Evolutionary conservation across 2,888 invertebrate species (phyloP), one percentile per base, ranked within the genome.

Genomic region (Philaethria dido): DNA sequence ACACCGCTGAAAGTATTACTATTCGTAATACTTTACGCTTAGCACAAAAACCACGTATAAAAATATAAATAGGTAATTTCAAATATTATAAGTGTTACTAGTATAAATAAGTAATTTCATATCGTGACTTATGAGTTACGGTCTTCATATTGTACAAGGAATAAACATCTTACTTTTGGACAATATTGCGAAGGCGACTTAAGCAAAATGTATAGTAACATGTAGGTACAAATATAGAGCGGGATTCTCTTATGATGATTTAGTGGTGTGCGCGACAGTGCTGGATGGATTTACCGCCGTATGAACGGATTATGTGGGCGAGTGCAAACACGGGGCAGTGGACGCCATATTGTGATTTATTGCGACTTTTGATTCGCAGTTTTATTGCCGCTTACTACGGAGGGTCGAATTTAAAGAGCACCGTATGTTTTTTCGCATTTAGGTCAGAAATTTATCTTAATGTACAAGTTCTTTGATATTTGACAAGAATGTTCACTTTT

Each of bases 261-360:
- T 92, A 92, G 87, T 86, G 79, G 76, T 78, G 86, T 80, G 77
- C 86, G 86, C 88, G 88, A 89, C 91, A 88, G 81, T 82, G 84
- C 75, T 82, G 86, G 92, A 92, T 90, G 92, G 91, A 92, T 92
- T 92, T 92, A 92, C 90, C 83, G 91, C 82, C 88, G 86, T 85
- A 90, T 87, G 88, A 92, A 89, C 88, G 92, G 92, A 92, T 92
- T 92, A 92, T 89, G 92, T 92, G 92, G 92, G 92, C 91, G 91
- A 91, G 86, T 84, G 92, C 91, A 92, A 92, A 92, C 91, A 91
- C 86, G 88, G 87, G 88, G 87, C 89, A 87, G 85, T 85, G 87
- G 82, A 84, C 91, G 89, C 89, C 89, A 87, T 90, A 89, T 92
- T 90, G 88, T 88, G 86, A 91, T 89, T 88, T 92, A 92, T 78